Base-by-base conservation (phyloP, 2,113 vertebrate genomes). In the Chaetodon auriga region DNA sequence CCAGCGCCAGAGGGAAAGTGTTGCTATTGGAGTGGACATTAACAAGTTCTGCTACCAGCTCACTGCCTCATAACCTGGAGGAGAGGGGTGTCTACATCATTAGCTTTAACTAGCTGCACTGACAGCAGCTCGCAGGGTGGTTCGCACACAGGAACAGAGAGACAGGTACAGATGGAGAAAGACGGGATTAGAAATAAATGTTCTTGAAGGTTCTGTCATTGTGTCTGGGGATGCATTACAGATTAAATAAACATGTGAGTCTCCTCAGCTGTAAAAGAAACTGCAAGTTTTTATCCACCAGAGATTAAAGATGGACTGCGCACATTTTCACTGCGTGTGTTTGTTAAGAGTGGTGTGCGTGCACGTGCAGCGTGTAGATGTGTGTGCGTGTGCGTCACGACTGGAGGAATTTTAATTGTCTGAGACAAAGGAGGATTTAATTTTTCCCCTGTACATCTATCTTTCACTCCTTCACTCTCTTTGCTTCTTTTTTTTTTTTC, bases 351-450 rank as follows among this genome's bases (percentile, higher is more conserved):
- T n/a, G 1, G 64, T 49, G 75, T 57, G 14, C 1, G 21, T 55
- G 60, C 18, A 55, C 15, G 25, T 75, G 16, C 2, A 38, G 30
- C 3, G 30, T 30, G 30, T 30, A 30, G 30, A 0, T 68, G 45
- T 71, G 54, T 57, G 48, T 81, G 61, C 23, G 46, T 35, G 46
- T 70, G 75, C 82, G 61, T 79, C 41, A 65, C 71, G 62, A 86
- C 76, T 78, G 75, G 36, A 71, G 90, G 92, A 93, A 91, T 93
- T 93, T 95, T 94, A 94, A 95, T 94, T 92, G 91, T 89, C 92
- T 90, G 68, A 93, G 89, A 95, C 92, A 94, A 95, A 95, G 75
- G 85, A 78, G 86, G 90, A 89, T 93, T 93, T 82, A 78, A 94
- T 94, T 93, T 82, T 88, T 88, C 70, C 83, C 75, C 78, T 83